Base-by-base conservation (phyloP, 2,888 invertebrate genomes). In the Heliconius charithonia region DNA sequence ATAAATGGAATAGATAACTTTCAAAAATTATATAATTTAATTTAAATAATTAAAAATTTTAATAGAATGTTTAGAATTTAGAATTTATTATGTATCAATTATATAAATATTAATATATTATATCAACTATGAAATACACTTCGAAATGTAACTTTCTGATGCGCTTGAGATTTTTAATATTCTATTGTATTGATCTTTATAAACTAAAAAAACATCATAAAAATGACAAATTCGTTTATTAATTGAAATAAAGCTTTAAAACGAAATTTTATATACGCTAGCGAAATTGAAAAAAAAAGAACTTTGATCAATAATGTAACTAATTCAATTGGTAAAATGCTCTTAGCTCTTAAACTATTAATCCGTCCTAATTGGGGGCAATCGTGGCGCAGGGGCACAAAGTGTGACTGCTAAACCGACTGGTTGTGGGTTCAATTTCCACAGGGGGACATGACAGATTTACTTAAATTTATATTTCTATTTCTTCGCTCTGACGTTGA, bases 81-180 rank as follows among this genome's bases (percentile, higher is more conserved):
- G 37, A 37, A 37, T 45, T 45, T 45, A 16, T 45, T 45, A 45
- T 45, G 37, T 45, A n/a, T n/a, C n/a, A 3, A 45, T 63, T 25
- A 63, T 63, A 27, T 63, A 63, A 56, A 22, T 63, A 63, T 67
- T 37, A 37, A 67, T 67, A n/a, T n/a, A n/a, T n/a, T n/a, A n/a
- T n/a, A n/a, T n/a, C n/a, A n/a, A n/a, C 2, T 9, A 65, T 32
- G 37, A 37, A 37, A 67, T 37, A 2, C 67, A 67, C 3, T 32
- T 32, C 3, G 10, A 32, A 66, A 19, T 66, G 22, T n/a, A 59
- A 63, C 25, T 37, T n/a, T 67, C n/a, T 66, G 66, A n/a, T 16
- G 7, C 22, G 10, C 37, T 66, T 66, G 10, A 1, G 13, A 16
- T 7, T 63, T 25, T 63, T 66, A 37, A 37, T 67, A n/a, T 37